Evolutionary conservation across 2,113 vertebrate species (phyloP).

Genomic region (Morone chrysops): DNA sequence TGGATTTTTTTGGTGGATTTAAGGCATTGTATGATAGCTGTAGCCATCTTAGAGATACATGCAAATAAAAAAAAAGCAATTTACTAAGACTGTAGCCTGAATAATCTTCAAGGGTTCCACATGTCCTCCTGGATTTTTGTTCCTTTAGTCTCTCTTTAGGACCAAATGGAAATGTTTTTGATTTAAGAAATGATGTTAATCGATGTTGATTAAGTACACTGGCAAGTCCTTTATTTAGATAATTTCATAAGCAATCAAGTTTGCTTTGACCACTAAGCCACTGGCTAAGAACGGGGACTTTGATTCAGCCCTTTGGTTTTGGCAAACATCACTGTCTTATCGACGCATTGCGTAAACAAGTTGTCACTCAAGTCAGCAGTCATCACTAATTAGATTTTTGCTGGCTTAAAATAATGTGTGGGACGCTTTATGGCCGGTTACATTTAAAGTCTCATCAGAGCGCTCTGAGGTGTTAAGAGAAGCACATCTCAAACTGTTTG

Average conservation of each 20-base stretch:
- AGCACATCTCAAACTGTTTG: conserved; percentile 31
- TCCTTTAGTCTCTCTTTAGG: conserved; percentile 9
- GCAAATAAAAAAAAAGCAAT: not conserved
- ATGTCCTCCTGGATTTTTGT: not conserved
- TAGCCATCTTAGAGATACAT: not conserved
- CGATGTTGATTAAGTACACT: conserved; percentile 43
- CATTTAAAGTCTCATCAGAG: conserved; percentile 65
- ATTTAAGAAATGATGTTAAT: conserved; percentile 25
- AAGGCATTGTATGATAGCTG: not conserved
- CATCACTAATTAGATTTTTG: conserved; percentile 70
- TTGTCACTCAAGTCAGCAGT: conserved; percentile 77
- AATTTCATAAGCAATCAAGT: conserved; percentile 58
- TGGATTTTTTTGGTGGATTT: not conserved
- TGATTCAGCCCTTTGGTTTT: conserved; percentile 67
- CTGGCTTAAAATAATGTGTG: conserved; percentile 63
- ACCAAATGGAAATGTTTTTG: conserved; percentile 26
- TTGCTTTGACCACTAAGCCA: conserved; percentile 59
- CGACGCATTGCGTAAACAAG: conserved; percentile 70
- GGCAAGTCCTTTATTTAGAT: conserved; percentile 45
- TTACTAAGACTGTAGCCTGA: not conserved
- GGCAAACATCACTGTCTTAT: conserved; percentile 70
- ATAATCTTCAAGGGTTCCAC: conserved; percentile 14
- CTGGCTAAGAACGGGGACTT: conserved; percentile 42
- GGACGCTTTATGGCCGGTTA: conserved; percentile 54
- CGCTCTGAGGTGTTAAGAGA: conserved; percentile 31